These are phyloP conservation scores for Cephus sareptanus DNA, from an alignment of 2,888 invertebrate species.

Conservation along the genomic window DNA sequence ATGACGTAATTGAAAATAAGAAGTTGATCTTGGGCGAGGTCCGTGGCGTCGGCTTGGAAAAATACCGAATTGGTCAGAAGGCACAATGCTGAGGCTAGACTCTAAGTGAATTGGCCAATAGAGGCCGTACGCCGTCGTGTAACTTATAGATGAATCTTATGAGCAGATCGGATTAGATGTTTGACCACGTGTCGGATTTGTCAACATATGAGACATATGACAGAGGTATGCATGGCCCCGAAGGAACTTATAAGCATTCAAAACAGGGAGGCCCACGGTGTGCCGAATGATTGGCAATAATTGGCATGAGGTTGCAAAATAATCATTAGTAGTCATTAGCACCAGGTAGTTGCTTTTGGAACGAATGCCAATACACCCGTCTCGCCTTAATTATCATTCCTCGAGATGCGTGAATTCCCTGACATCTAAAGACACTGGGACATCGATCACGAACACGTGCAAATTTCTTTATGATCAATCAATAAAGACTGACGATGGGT, in stretches of 20 bases:
- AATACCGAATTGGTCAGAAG: conserved; percentile 15
- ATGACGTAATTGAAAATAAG: neutral
- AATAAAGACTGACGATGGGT: neutral
- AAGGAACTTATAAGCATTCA: neutral
- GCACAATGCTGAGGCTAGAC: neutral
- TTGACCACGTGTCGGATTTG: neutral
- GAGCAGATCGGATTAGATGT: neutral
- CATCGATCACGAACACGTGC: neutral
- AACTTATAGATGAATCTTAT: neutral
- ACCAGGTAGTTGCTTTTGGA: neutral
- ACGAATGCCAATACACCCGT: neutral
- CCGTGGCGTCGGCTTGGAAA: conserved; percentile 10
- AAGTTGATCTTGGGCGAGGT: neutral
- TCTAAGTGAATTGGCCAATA: neutral
- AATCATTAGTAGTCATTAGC: conserved; percentile 2
- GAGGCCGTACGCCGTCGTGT: neutral
- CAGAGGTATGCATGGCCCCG: neutral
- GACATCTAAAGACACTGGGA: neutral
- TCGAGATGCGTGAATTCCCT: neutral
- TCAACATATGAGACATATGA: neutral
- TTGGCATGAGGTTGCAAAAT: conserved; percentile 2
- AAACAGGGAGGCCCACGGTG: neutral
- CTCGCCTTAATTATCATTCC: neutral
- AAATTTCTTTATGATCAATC: neutral
- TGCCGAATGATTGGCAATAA: neutral